Conservation (phyloP, 2,888 invertebrate species). For the Thereva nobilitata region DNA sequence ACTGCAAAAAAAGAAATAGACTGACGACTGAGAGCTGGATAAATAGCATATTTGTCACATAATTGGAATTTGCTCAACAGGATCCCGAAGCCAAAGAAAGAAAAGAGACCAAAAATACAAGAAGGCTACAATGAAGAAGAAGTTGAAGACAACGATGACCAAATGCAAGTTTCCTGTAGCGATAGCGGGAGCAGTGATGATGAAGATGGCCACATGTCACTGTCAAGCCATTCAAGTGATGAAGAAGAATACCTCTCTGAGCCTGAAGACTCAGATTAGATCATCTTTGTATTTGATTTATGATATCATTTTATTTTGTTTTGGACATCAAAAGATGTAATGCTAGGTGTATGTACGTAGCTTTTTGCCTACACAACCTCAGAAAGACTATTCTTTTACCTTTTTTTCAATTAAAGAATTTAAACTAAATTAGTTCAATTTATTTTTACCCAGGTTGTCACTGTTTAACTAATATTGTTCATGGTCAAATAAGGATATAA, state of each 20-base stretch:
- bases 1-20: conserved; percentile 45
- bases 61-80: conserved; percentile 33
- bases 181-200: too few relatives aligned
- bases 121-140: background rate
- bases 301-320: background rate
- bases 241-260: background rate
- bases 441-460: background rate
- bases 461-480: background rate
- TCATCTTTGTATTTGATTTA: background rate
- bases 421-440: background rate
- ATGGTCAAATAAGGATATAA: background rate
- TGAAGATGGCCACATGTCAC: too few relatives aligned
- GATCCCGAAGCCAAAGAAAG: background rate
- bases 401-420: background rate
- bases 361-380: too few relatives aligned
- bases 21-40: conserved; percentile 44
- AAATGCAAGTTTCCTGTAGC: conserved; percentile 2
- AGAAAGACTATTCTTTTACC: too few relatives aligned
- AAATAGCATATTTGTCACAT: conserved; percentile 43
- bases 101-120: background rate
- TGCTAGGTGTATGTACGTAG: too few relatives aligned
- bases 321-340: background rate
- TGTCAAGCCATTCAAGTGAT: too few relatives aligned
- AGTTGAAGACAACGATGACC: background rate
- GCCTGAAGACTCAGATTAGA: conserved; percentile 1